Evolutionary conservation across 92 coral and sea anemone genomes (phyloP).

Genomic region (Chrysogorgia sp.): DNA sequence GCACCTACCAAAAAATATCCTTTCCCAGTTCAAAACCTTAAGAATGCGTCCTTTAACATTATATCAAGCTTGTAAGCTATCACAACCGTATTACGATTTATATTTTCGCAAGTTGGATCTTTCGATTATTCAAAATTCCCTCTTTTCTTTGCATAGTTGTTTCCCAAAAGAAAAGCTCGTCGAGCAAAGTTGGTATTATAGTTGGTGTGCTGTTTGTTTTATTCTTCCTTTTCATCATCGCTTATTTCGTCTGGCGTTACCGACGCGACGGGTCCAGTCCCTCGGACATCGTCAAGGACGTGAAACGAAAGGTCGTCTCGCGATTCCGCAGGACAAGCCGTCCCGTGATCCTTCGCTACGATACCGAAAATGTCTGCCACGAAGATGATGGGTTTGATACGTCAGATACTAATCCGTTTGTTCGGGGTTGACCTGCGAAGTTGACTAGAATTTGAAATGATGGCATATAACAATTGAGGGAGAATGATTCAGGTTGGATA

Average conservation of each 20-base stretch:
- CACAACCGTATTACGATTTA: too few species aligned
- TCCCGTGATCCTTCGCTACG: conserved; percentile 7
- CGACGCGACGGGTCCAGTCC: conserved; percentile 22
- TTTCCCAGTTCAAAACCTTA: too few species aligned
- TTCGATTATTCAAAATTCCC: neutral
- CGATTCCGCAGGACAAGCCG: neutral
- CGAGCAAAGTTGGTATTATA: conserved; percentile 21
- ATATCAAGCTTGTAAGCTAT: too few species aligned
- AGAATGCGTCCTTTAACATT: too few species aligned
- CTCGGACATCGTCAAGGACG: conserved; percentile 19
- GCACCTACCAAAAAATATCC: too few species aligned
- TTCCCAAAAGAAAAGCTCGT: neutral
- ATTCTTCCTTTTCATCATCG: conserved; percentile 5
- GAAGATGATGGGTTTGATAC: neutral
- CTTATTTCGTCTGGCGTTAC: conserved; percentile 25
- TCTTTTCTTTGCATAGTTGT: neutral
- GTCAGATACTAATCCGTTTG: conserved; percentile 35
- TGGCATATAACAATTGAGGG: too few species aligned
- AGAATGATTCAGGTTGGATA: too few species aligned
- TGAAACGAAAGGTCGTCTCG: conserved; percentile 10
- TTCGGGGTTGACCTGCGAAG: conserved; percentile 2
- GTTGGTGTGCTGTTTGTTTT: conserved; percentile 3
- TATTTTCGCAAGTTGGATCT: neutral
- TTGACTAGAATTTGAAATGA: too few species aligned
- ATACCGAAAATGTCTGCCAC: conserved; percentile 4